A percentile compares a stretch with the other conserved stretches of the same genome.
phyloP scores from a whole-genome alignment of 2,797 vertebrate species.

The Lophotriccus pileatus region DNA sequence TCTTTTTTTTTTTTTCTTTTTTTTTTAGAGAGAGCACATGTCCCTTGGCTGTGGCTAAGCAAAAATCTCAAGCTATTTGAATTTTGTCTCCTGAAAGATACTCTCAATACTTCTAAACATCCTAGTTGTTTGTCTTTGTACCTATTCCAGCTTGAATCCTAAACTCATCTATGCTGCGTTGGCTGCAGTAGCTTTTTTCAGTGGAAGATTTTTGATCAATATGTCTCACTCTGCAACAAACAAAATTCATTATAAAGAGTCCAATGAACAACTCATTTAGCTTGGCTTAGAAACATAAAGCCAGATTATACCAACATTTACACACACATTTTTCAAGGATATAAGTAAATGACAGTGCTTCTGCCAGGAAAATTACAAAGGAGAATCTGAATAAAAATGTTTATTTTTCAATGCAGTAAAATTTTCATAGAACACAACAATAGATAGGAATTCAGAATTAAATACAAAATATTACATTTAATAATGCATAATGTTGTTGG shows the following conservation, averaged over 20 bases:
- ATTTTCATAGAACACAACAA: neutral
- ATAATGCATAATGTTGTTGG: neutral
- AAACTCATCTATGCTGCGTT: neutral
- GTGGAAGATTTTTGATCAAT: neutral
- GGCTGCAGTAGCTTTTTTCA: neutral
- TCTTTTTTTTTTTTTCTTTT: accelerated
- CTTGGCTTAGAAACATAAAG: neutral
- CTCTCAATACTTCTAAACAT: neutral
- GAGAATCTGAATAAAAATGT: neutral
- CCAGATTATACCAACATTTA: neutral
- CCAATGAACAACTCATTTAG: neutral
- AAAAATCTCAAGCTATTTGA: neutral
- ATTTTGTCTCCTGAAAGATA: neutral
- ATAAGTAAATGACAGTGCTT: neutral
- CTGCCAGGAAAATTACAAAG: neutral
- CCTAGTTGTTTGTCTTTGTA: neutral
- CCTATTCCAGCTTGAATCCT: neutral
- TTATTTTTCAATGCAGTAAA: neutral
- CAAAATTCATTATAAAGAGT: neutral
- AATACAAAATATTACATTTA: neutral
- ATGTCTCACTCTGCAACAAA: neutral
- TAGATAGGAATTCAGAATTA: neutral
- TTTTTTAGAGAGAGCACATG: neutral
- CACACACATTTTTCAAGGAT: neutral
- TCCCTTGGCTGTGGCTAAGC: neutral